Evolutionary conservation across 1,140 invertebrate genomes (phyloP), one percentile per base, ranked within the genome.

Genomic region (Dreissena polymorpha): DNA sequence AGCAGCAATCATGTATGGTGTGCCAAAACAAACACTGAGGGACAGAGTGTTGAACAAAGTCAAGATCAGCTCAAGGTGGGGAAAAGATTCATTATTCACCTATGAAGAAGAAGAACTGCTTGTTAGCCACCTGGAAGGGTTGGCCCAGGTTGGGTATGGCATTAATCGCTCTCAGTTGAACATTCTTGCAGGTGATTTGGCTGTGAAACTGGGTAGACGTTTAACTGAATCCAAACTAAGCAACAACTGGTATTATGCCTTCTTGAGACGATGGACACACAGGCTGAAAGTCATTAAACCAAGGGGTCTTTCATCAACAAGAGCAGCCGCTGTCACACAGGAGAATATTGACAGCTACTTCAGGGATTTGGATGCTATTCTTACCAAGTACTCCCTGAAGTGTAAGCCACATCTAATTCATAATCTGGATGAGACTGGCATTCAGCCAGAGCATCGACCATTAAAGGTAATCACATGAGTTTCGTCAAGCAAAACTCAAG

Each of bases 391-490:
- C 69, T 16, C 29, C 29, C 50, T 78, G 13, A 68, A 51, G 50
- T 25, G 49, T 16, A 78, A 69, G 27, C 50, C 65, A n/a, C 63
- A 67, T 68, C 75, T 78, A 6, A 65, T 76, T 10, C 18, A 65
- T 29, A 65, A 57, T 0, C n/a, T 57, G 1, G 71, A 73, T 73
- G 71, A 75, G 55, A 78, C 49, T 14, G 21, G 65, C 23, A 49
- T 78, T 68, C 50, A 67, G 63, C 64, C 39, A 23, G 75, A 67
- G n/a, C 75, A 78, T 29, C 18, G n/a, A 23, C 64, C 75, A 67
- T 53, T 39, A 13, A 53, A 67, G 39, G 75, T 78, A 50, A 78
- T 53, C 39, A 50, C 75, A 78, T 23, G n/a, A n/a, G n/a, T n/a
- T n/a, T 78, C 39, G 7, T 68, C 73, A 18, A 51, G 18, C 1